Percentiles rank a stretch among this genome's conserved stretches.
Conservation (phyloP, 1,140 invertebrate genomes). For the Leptinotarsa undecemlineata region DNA sequence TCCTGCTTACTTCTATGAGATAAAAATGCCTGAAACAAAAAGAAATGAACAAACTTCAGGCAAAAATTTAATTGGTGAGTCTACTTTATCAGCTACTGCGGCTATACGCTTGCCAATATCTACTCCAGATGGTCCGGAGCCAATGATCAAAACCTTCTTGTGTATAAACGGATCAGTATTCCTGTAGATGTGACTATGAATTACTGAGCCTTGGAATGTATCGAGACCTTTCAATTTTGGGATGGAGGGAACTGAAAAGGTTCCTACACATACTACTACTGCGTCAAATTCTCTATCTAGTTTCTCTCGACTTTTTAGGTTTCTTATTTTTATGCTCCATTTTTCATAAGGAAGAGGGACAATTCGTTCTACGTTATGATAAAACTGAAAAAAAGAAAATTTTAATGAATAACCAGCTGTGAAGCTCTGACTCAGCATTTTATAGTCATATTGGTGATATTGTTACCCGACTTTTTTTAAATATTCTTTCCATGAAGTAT, state of each 20-base stretch:
- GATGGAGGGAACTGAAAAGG: conserved; percentile 66
- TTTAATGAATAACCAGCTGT: too few species aligned
- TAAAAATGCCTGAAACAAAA: too few species aligned
- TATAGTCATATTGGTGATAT: too few species aligned
- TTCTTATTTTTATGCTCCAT: conserved; percentile 56
- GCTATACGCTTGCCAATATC: conserved; percentile 60
- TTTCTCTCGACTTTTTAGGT: conserved; percentile 52
- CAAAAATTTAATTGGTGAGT: neutral
- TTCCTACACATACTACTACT: conserved; percentile 70
- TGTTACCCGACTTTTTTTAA: too few species aligned
- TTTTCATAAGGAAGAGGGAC: conserved; percentile 38
- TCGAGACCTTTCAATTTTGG: conserved; percentile 63
- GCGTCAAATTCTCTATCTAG: conserved; percentile 59
- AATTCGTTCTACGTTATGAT: conserved; percentile 49
- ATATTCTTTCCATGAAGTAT: too few species aligned
- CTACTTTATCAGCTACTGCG: conserved; percentile 40
- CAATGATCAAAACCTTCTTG: conserved; percentile 68
- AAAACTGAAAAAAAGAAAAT: conserved; percentile 36
- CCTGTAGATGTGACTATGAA: conserved; percentile 74
- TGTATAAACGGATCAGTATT: conserved; percentile 59
- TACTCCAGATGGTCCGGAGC: conserved; percentile 68
- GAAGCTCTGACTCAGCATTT: too few species aligned
- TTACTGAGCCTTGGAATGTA: conserved; percentile 61
- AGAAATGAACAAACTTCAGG: too few species aligned
- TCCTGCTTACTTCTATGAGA: too few species aligned